Base-by-base conservation (phyloP, 1,140 invertebrate genomes). In the Drosophila subobscura region DNA sequence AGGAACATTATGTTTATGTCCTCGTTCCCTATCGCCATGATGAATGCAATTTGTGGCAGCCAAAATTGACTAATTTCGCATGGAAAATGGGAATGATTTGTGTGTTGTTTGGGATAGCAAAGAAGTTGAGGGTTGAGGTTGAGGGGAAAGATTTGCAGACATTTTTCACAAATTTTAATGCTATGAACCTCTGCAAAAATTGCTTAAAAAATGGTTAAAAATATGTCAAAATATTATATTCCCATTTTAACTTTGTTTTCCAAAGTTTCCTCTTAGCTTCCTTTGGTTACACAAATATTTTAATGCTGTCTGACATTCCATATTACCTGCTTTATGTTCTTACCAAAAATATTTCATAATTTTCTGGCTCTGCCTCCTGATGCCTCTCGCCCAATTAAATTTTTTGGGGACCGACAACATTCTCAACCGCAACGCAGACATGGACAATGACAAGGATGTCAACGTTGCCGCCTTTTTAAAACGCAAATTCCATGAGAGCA, bases 401-500 rank as follows among this genome's bases (percentile, higher is more conserved):
- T 66, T 80, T 77, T 68, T 67, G 74, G 47, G 29, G 53, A 41
- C 53, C 56, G 68, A 63, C 71, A 76, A 75, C 54, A 75, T 64
- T 68, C 65, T 60, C 42, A 51, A 50, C 33, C 60, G 65, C 78
- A 72, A 54, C 54, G 54, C 49, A 54, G 70, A 70, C 79, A 59
- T 27, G 50, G 61, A 58, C 57, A 60, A 65, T 68, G 76, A 73
- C 71, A 73, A 73, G 70, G 55, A 76, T 85, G 77, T 79, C 79
- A 84, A 85, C 77, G 80, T 74, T 76, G 80, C 76, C 76, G 80
- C 79, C 76, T 79, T 79, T 80, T 85, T 68, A 73, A 66, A 74
- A 85, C 66, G 77, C 81, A 80, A 85, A 85, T 85, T 85, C 81
- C 81, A 77, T 77, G 77, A 63, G 80, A 67, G 81, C 81, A 80